Evolutionary conservation across 2,113 vertebrate genomes (phyloP), one percentile per base, ranked within the genome.

Genomic region (Dryoscopus gambensis): DNA sequence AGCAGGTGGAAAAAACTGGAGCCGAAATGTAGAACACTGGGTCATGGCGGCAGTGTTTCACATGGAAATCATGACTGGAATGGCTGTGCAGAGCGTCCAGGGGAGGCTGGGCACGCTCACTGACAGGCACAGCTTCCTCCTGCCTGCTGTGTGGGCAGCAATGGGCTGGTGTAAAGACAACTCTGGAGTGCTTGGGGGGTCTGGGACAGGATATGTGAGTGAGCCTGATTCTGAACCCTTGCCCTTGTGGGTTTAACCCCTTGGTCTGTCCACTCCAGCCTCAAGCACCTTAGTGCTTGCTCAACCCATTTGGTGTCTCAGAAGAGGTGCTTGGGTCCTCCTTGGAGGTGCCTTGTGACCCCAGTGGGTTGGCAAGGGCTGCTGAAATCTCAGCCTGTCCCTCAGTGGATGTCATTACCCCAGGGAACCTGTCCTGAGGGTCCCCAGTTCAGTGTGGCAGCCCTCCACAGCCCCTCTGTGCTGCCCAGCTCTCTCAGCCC

Each of bases 21-120:
- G 89, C 62, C 3, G 3, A 94, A 95, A 97, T 94, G 73, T 95
- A 80, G 97, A 97, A 93, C 89, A 94, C 40, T 96, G 93, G 96
- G 96, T 97, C 95, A 78, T 93, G 92, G 92, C 4, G 6, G 79
- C 0, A 0, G 55, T 8, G 7, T 91, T 95, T 91, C 87, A 90
- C 92, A 59, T 91, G 94, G 97, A 96, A 97, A 93, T 71, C n/a
- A 39, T 97, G 95, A 73, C 78, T 96, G 94, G 93, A 93, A 94
- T 11, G 14, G 82, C 86, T 89, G 78, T 13, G 11, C 62, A 91
- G 93, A 81, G 80, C 14, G 1, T 92, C 86, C 5, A 17, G 77
- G 71, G 70, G 42, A 95, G 86, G 64, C 86, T 79, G 90, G 87
- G 86, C 60, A 68, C 0, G 3, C 56, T 74, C 64, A 31, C 60